Conservation (phyloP, 2,113 vertebrate genomes). For the Nesoenas mayeri region DNA sequence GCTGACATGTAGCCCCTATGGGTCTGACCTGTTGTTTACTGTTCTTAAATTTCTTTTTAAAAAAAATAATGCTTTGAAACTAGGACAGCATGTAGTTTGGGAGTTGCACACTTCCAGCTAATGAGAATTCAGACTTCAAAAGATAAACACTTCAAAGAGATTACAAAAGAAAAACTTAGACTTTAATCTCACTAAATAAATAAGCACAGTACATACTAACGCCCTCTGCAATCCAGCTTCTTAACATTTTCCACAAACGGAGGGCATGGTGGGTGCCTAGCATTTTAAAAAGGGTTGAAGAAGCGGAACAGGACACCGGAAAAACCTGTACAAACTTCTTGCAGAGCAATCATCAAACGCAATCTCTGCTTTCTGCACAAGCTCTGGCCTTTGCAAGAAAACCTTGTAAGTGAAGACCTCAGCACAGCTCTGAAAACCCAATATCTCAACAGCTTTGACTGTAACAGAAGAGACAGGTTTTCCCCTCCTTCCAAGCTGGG, state of each 20-base stretch:
- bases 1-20: not conserved
- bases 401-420: not conserved
- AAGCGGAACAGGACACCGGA: not conserved
- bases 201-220: not conserved
- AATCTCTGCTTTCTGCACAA: not conserved
- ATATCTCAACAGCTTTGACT: no score
- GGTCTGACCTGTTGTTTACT: conserved; percentile 2
- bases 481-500: no score
- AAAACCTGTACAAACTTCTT: not conserved
- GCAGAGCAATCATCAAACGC: not conserved
- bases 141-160: conserved; percentile 65
- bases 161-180: conserved; percentile 40
- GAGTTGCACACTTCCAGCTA: conserved; percentile 29
- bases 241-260: not conserved
- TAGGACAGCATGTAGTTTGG: not conserved
- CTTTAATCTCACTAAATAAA: conserved; percentile 68
- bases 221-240: not conserved
- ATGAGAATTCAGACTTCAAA: conserved; percentile 63
- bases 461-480: no score
- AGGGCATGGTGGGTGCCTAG: not conserved
- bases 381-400: not conserved
- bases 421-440: not conserved
- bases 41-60: not conserved
- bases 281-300: not conserved
- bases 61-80: conserved; percentile 10